Evolutionary conservation across 2,888 invertebrate genomes (phyloP).

Genomic region (Thalpophila matura): DNA sequence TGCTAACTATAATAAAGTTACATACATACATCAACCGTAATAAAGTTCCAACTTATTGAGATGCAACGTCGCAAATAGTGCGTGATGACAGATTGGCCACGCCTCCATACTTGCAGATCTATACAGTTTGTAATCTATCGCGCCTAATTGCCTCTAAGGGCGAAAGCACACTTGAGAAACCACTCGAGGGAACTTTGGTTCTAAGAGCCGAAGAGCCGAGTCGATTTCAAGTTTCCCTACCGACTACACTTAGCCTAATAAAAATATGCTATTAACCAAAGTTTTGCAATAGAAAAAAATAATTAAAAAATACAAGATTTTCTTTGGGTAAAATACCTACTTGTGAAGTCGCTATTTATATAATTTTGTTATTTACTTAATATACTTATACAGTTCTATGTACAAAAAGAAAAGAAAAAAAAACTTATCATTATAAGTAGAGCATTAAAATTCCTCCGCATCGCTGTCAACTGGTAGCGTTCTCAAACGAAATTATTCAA

Average conservation of each 20-base stretch:
- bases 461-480: too few species aligned
- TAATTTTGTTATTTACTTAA: too few species aligned
- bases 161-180: constrained; percentile 27
- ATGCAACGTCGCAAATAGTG: constrained; percentile 37
- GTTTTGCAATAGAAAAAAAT: too few species aligned
- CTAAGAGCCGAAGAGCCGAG: background rate
- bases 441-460: too few species aligned
- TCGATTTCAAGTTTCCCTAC: background rate
- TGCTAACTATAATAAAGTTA: background rate
- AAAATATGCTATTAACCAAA: too few species aligned
- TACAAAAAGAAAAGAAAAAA: too few species aligned
- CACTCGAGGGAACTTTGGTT: constrained; percentile 18
- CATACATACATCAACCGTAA: constrained; percentile 8
- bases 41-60: constrained; percentile 11
- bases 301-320: too few species aligned
- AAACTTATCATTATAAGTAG: too few species aligned
- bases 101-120: constrained; percentile 22
- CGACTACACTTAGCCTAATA: background rate
- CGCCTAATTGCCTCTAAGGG: constrained; percentile 39
- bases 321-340: too few species aligned
- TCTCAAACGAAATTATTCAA: too few species aligned
- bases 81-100: constrained; percentile 48
- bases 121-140: constrained; percentile 38
- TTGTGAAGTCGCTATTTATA: too few species aligned
- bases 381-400: too few species aligned